Evolutionary conservation across 2,113 vertebrate species (phyloP).

Genomic region (Larimichthys polyactis): DNA sequence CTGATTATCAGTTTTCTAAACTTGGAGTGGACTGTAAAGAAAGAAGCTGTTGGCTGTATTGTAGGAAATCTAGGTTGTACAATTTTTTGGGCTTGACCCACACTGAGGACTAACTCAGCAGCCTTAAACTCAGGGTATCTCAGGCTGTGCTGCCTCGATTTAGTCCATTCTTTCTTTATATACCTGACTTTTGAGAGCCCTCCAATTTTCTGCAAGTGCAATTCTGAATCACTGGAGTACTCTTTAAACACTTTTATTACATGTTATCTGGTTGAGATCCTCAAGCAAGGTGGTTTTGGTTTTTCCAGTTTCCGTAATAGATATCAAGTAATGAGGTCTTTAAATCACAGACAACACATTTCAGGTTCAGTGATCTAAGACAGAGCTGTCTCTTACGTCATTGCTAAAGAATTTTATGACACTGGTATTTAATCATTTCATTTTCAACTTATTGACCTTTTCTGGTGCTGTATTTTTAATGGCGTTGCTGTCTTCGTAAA

Average conservation of each 20-base stretch:
- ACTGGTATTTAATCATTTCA: conserved; percentile 27
- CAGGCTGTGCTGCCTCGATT: neutral
- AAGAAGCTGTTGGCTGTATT: neutral
- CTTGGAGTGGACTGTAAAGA: neutral
- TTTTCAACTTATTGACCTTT: conserved; percentile 26
- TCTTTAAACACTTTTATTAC: conserved; percentile 18
- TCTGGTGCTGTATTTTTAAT: conserved; percentile 9
- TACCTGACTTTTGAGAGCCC: neutral
- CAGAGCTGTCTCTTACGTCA: conserved; percentile 30
- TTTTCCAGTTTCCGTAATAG: neutral
- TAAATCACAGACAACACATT: conserved; percentile 10
- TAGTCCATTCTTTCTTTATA: neutral
- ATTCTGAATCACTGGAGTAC: neutral
- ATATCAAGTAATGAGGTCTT: conserved; percentile 37
- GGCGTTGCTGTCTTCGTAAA: conserved; percentile 10
- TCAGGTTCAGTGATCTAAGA: neutral
- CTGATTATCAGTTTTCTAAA: neutral
- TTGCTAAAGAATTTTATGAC: neutral
- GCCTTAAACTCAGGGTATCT: conserved; percentile 8
- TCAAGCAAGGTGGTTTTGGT: neutral
- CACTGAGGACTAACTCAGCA: neutral
- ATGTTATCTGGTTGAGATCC: conserved; percentile 6
- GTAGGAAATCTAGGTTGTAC: neutral
- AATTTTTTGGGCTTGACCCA: neutral
- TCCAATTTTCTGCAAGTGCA: conserved; percentile 1